phyloP scores from a whole-genome alignment of 2,113 vertebrate species.

The Arenaria interpres region DNA sequence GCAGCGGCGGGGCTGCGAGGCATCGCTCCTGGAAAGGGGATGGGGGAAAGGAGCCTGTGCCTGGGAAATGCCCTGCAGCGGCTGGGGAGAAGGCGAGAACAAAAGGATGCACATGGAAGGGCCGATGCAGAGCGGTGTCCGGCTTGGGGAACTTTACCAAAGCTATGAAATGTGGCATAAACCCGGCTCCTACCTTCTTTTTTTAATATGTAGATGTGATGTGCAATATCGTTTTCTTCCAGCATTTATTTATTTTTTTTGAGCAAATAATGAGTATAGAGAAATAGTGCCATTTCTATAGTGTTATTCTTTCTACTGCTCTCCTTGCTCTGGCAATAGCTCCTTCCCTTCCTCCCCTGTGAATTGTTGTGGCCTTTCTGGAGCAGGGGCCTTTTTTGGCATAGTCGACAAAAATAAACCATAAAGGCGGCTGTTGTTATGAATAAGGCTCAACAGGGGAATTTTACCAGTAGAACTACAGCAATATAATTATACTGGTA shows the following conservation, averaged over 20 bases:
- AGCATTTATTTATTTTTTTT: neutral
- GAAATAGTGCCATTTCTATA: neutral
- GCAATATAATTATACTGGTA: constrained; percentile 56
- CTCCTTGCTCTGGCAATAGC: neutral
- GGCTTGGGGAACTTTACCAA: neutral
- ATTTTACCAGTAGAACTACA: constrained; percentile 46
- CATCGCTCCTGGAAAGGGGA: neutral
- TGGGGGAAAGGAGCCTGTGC: no score
- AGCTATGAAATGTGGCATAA: neutral
- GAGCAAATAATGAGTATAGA: neutral
- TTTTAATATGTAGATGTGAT: no score
- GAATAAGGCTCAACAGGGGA: constrained; percentile 54
- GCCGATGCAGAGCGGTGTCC: neutral
- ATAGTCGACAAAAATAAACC: constrained; percentile 54
- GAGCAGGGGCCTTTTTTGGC: constrained; percentile 59
- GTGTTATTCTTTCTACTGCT: neutral
- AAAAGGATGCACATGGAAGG: neutral
- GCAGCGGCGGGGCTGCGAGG: neutral
- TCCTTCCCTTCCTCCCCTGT: constrained; percentile 27
- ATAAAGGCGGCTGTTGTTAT: constrained; percentile 51
- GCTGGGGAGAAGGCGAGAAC: rapidly evolving
- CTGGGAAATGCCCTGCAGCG: neutral
- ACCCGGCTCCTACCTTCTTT: neutral
- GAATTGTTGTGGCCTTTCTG: constrained; percentile 51
- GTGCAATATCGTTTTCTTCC: neutral